A percentile compares a stretch with the other conserved stretches of the same genome.
Evolutionary conservation across 2,797 vertebrate species (phyloP).

Genomic region (Pangasius sanitwongsei): DNA sequence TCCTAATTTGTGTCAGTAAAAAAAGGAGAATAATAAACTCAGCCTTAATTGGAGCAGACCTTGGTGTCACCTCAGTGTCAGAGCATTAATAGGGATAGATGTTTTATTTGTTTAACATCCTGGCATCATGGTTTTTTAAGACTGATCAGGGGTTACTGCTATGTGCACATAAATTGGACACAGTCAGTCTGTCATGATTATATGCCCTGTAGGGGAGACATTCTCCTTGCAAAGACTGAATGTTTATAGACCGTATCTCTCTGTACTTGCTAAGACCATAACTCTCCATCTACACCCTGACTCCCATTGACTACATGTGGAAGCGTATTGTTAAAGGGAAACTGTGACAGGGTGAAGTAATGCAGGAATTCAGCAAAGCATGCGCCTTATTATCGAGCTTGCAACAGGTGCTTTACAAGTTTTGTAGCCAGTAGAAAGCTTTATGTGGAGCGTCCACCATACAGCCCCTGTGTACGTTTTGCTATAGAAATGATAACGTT

Average conservation of each 20-base stretch:
- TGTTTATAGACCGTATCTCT: slow-evolving; percentile 45
- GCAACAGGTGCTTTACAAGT: slow-evolving; percentile 12
- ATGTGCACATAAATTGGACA: slow-evolving; percentile 36
- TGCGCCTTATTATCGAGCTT: not conserved
- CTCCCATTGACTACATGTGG: slow-evolving; percentile 16
- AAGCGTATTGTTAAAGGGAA: slow-evolving; percentile 12
- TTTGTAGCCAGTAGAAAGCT: not conserved
- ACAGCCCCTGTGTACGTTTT: not conserved
- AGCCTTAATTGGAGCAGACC: slow-evolving; percentile 34
- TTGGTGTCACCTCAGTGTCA: slow-evolving; percentile 37
- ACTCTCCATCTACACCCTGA: slow-evolving; percentile 33
- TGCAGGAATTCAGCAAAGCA: not conserved
- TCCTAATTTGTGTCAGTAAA: slow-evolving; percentile 29
- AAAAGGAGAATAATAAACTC: slow-evolving; percentile 51
- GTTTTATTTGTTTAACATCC: slow-evolving; percentile 57
- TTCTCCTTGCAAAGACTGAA: slow-evolving; percentile 31
- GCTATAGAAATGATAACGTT: not conserved
- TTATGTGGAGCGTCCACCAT: too few relatives aligned
- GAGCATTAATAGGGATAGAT: slow-evolving; percentile 48
- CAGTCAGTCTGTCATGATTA: slow-evolving; percentile 44
- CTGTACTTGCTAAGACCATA: slow-evolving; percentile 25
- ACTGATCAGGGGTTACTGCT: slow-evolving; percentile 43
- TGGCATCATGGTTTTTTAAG: slow-evolving; percentile 46
- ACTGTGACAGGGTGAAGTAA: slow-evolving; percentile 3
- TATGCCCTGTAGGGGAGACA: slow-evolving; percentile 36